Base-by-base conservation (phyloP, 2,797 vertebrate species). In the Megaceryle alcyon region DNA sequence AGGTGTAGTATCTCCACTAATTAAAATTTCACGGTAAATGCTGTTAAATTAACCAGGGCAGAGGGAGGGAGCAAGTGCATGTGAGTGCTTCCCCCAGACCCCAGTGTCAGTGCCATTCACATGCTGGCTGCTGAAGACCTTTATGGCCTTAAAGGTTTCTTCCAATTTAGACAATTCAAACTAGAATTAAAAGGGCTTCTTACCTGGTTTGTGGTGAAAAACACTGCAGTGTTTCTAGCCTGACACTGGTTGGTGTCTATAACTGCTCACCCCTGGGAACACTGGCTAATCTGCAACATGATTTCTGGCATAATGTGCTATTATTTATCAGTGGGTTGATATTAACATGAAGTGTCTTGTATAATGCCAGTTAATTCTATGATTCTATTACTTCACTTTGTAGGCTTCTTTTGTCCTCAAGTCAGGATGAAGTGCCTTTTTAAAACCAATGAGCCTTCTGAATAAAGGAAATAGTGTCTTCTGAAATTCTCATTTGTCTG, bases 191-290 rank as follows among this genome's bases (percentile, higher is more conserved):
- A 66, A 4, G 33, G 57, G 4, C 31, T 25, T 0, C 4, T 69
- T 23, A 19, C 31, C 41, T 43, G 48, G 23, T 15, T 10, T 35
- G 37, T 29, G 63, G 5, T 23, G 26, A 33, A 43, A 41, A 66
- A 39, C 17, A 3, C 19, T 14, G 56, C 28, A 5, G 1, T 8
- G 18, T 8, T 65, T 37, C 25, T 11, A 11, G 26, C 37, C 66
- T 61, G 53, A 5, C 1, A 2, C n/a, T 54, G 57, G 1, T 2
- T 39, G 82, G 59, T 3, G 0, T 53, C 54, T 31, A 2, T 31
- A 66, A 35, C 35, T 22, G 1, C 29, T 26, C 12, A 2, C 18
- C 51, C 35, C 75, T 80, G 69, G 75, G n/a, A 80, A n/a, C 28
- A 2, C 51, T 29, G 86, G 23, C 31, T 26, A 2, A 21, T 56